These are phyloP conservation scores for Gymnodraco acuticeps DNA, from an alignment of 2,797 vertebrate species.

Conservation along the genomic window DNA sequence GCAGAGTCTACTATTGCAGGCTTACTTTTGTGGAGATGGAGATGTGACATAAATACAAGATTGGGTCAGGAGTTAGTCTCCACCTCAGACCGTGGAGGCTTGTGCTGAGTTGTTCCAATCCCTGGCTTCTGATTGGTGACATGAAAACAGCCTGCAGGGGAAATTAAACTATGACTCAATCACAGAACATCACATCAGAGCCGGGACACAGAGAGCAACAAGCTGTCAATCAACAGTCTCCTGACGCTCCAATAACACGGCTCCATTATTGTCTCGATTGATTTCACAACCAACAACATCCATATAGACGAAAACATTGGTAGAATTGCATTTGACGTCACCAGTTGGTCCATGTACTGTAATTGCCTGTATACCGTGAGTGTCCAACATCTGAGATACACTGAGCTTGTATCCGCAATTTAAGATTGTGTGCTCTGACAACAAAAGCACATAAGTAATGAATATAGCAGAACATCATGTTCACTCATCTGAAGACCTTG, in stretches of 20 bases:
- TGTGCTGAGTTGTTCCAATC: constrained; percentile 23
- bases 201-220: constrained; percentile 48
- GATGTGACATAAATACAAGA: background rate
- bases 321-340: background rate
- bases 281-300: too few species aligned
- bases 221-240: constrained; percentile 35
- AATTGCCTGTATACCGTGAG: background rate
- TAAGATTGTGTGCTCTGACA: background rate
- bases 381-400: background rate
- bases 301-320: background rate
- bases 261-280: background rate
- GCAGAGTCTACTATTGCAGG: background rate
- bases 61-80: constrained; percentile 24
- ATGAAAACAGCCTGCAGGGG: constrained; percentile 49
- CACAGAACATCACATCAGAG: constrained; percentile 42
- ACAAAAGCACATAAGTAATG: background rate
- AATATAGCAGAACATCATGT: background rate
- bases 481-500: constrained; percentile 9
- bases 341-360: background rate
- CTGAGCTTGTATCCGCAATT: background rate
- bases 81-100: constrained; percentile 14
- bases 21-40: background rate
- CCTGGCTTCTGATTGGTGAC: constrained; percentile 40
- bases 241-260: background rate
- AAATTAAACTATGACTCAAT: constrained; percentile 62